Conservation (phyloP, 2,888 invertebrate genomes). For the Tolmerus cingulatus region DNA sequence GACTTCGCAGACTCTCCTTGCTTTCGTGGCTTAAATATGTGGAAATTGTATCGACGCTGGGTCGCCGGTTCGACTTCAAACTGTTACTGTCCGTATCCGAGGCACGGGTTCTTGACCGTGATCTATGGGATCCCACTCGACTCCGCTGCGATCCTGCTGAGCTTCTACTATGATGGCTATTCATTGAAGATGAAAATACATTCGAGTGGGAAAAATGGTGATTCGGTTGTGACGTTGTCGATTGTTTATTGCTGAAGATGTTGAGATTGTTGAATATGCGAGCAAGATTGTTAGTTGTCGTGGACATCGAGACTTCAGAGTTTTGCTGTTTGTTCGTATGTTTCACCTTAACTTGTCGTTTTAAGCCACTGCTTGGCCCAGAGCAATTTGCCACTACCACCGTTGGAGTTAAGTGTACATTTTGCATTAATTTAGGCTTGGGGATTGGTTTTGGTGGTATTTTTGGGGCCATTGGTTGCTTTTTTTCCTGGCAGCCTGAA, state of each 20-base stretch:
- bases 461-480: slow-evolving; percentile 48
- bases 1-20: slow-evolving; percentile 73
- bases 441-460: slow-evolving; percentile 54
- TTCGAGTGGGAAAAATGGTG: slow-evolving; percentile 58
- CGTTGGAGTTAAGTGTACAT: slow-evolving; percentile 46
- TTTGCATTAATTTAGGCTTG: slow-evolving; percentile 52
- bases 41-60: slow-evolving; percentile 87
- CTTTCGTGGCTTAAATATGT: slow-evolving; percentile 89
- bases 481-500: slow-evolving; percentile 43
- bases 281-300: slow-evolving; percentile 71
- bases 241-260: slow-evolving; percentile 68
- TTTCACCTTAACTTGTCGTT: slow-evolving; percentile 56
- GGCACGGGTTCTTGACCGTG: slow-evolving; percentile 61
- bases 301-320: slow-evolving; percentile 62
- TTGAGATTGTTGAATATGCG: slow-evolving; percentile 82
- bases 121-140: slow-evolving; percentile 60
- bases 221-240: slow-evolving; percentile 46
- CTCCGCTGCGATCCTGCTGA: slow-evolving; percentile 60
- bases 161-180: slow-evolving; percentile 62
- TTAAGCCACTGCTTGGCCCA: slow-evolving; percentile 49
- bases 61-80: slow-evolving; percentile 78
- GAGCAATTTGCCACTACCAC: slow-evolving; percentile 40
- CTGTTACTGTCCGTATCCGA: slow-evolving; percentile 69
- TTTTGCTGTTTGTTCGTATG: slow-evolving; percentile 44
- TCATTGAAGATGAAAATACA: slow-evolving; percentile 60